Base-by-base conservation (phyloP, 2,888 invertebrate species). In the Tetragnatha montana region DNA sequence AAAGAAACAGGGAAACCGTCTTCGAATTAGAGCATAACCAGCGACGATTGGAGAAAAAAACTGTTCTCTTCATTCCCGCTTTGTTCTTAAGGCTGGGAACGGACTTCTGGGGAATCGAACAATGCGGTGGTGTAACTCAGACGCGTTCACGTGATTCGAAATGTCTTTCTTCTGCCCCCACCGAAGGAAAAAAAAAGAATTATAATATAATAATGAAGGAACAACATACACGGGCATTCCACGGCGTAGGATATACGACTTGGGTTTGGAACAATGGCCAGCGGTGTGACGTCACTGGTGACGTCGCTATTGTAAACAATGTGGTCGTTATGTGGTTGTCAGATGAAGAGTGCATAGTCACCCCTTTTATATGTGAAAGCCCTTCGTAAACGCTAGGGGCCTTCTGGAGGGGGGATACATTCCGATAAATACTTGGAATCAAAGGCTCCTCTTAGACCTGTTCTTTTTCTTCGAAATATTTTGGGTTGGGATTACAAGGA, bases 301-400 rank as follows among this genome's bases (percentile, higher is more conserved):
- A 78, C 78, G 78, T 78, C 51, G 60, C 47, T 21, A 60, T 60
- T 60, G 78, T 78, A 60, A 78, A 78, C 78, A 78, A 78, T 78
- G 78, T 21, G 14, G 17, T 19, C 60, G 51, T 60, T 78, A 21
- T 60, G 12, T 60, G 60, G 60, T 60, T 60, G 6, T 6, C 6
- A 17, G 12, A 60, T 10, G 8, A 17, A 60, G 60, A 60, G 17
- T 17, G 60, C 35, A 35, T 35, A 35, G 35, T 35, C 35, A 35
- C 35, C 35, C 35, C 35, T 35, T 35, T 35, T 35, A 35, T 35
- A 35, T 35, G 35, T 35, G 35, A 35, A 35, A 35, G 35, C 35
- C 35, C 35, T 35, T 35, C 35, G 35, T 35, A 35, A 35, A 35
- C 35, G 35, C 35, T 4, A 35, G 35, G 35, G 35, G 35, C 35